Base-by-base conservation (phyloP, 2,113 vertebrate genomes). In the Corythaeola cristata region DNA sequence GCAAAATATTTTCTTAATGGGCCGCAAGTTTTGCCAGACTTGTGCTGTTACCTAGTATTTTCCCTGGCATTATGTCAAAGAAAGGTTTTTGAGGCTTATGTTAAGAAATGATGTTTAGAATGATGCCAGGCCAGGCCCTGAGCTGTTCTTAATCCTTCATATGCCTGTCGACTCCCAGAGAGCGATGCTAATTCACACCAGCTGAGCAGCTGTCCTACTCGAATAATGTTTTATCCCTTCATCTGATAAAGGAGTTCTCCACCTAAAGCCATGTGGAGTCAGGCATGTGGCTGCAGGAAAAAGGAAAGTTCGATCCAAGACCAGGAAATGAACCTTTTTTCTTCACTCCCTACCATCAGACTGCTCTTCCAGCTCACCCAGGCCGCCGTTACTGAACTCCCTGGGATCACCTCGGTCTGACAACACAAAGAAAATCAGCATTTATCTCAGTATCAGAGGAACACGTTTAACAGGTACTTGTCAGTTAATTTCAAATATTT, bases 131-230 rank as follows among this genome's bases (percentile, higher is more conserved):
- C 72, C 86, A 90, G 88, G 80, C 73, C 86, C 1, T 81, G 90
- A 92, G 92, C 83, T 72, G 44, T 2, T 94, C 89, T 94, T 94
- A 94, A 95, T 96, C 95, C 83, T 87, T 86, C 60, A 9, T 89
- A 64, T 52, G 69, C 72, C 94, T 94, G 74, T 76, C 4, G 11
- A 33, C 44, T 95, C 90, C 88, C 16, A 27, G 74, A 71, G 92
- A 95, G 85, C 76, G 90, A 33, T n/a, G 80, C 69, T 96, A 92
- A 95, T 89, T 87, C 90, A 81, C 24, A 68, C 56, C 88, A 94
- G 95, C 76, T 90, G 64, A 85, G 88, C 95, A 89, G 86, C 92
- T 92, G 76, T 90, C 88, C 95, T 72, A 9, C 33, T 53, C 11
- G 1, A 94, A 75, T 59, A 33, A n/a, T 41, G 44, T 30, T 92